Evolutionary conservation across 2,888 invertebrate species (phyloP).

Genomic region (Coenonympha glycerion): DNA sequence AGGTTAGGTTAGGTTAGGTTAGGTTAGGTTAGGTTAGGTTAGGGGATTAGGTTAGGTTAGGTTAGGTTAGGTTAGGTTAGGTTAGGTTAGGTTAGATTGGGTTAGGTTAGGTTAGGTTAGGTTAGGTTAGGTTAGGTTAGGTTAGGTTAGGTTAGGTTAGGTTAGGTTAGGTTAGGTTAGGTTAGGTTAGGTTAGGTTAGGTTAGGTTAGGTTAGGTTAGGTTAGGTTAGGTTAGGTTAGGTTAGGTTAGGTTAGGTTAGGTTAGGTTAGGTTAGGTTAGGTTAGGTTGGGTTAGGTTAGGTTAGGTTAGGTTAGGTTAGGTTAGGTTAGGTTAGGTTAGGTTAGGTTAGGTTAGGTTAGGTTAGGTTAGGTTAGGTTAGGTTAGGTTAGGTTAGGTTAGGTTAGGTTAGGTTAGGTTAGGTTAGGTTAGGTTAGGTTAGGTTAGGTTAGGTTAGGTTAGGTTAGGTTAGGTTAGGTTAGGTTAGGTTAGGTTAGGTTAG

Average conservation of each 20-base stretch:
- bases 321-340: slow-evolving; percentile 6
- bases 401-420: slow-evolving; percentile 19
- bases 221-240: slow-evolving; percentile 5
- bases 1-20: slow-evolving; percentile 5
- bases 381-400: slow-evolving; percentile 19
- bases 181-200: slow-evolving; percentile 3
- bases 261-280: slow-evolving; percentile 3
- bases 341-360: slow-evolving; percentile 4
- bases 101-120: slow-evolving; percentile 3
- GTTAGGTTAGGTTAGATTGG: slow-evolving; percentile 5
- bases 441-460: slow-evolving; percentile 16
- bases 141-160: background rate
- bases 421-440: slow-evolving; percentile 19
- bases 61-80: slow-evolving; percentile 5
- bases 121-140: slow-evolving; percentile 5
- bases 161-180: background rate
- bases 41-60: slow-evolving; percentile 4
- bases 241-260: slow-evolving; percentile 5
- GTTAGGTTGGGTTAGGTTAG: slow-evolving; percentile 6
- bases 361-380: slow-evolving; percentile 5
- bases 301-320: slow-evolving; percentile 6
- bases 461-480: slow-evolving; percentile 19
- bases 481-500: slow-evolving; percentile 10
- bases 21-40: slow-evolving; percentile 5
- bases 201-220: slow-evolving; percentile 5